phyloP scores from a whole-genome alignment of 2,797 vertebrate species.

The Enteromius afrohamiltoni region DNA sequence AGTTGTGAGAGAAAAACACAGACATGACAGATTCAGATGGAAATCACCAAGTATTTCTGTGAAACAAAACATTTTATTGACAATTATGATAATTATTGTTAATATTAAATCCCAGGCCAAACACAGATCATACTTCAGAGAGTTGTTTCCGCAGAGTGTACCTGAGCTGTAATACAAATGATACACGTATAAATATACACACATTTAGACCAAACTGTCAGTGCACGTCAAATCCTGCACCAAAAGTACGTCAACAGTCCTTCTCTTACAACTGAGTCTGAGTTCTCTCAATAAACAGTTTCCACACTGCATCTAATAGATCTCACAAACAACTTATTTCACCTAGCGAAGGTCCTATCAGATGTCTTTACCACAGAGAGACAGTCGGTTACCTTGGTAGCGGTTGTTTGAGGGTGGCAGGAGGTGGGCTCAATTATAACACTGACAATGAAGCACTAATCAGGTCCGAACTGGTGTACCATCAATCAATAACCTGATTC shows the following conservation, averaged over 20 bases:
- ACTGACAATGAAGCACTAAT: conserved; percentile 43
- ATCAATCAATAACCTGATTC: conserved; percentile 48
- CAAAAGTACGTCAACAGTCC: background rate
- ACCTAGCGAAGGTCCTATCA: conserved; percentile 7
- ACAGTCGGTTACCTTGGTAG: conserved; percentile 16
- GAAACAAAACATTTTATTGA: too few relatives aligned
- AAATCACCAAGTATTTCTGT: too few relatives aligned
- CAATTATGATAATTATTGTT: background rate
- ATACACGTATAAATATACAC: too few relatives aligned
- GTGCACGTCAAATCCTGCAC: too few relatives aligned
- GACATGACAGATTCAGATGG: too few relatives aligned
- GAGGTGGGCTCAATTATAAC: conserved; percentile 27
- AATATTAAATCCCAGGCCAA: background rate
- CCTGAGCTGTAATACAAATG: too few relatives aligned
- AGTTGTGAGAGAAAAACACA: too few relatives aligned
- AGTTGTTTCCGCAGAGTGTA: too few relatives aligned
- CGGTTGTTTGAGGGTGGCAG: conserved; percentile 18
- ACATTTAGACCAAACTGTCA: too few relatives aligned
- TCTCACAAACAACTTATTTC: conserved; percentile 34
- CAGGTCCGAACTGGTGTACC: conserved; percentile 20
- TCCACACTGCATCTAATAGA: conserved; percentile 4
- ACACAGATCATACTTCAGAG: conserved; percentile 2
- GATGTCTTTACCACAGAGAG: conserved; percentile 20
- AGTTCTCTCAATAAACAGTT: conserved; percentile 7
- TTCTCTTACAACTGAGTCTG: background rate